Base-by-base conservation (phyloP, 23 tunicate genomes). In the Diplosoma virens region DNA sequence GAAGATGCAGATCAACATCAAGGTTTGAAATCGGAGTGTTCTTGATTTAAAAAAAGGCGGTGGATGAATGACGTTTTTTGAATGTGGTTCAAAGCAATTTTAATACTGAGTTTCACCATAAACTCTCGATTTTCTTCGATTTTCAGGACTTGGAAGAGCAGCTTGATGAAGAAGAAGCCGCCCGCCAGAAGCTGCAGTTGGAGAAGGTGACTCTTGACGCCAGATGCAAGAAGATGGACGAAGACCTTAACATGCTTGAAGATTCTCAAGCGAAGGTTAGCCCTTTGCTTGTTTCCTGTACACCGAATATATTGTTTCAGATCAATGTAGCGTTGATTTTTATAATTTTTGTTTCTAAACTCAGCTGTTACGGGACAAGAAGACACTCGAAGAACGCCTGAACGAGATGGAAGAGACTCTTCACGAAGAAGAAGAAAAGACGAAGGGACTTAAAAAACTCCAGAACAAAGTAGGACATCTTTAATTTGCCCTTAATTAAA, bases 101-200 rank as follows among this genome's bases (percentile, higher is more conserved):
- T 18, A 5, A 58, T 7, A 41, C 14, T 9, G 14, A 41, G 9
- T 41, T 41, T 41, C 14, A 41, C 9, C 50, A 7, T 7, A 41
- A 41, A 41, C 50, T 9, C 9, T 14, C 14, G 50, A 41, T 41
- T 56, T 41, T 41, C 14, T 41, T n/a, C n/a, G n/a, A n/a, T 67
- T 72, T 7, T 35, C 58, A 82, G 81, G 99, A 94, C 45, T 79
- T 94, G 53, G 99, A 94, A 56, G 99, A 94, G 50, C 95, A 89
- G 32, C 73, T 94, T 21, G 99, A 94, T 32, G 94, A 94, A 58
- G 99, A 94, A 59, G 99, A 94, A 63, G 95, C 90, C 4, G 95
- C 99, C 56, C 83, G 99, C 22, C 99, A 94, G 77, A 89, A 84
- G 30, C 83, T 94, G 21, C 95, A 94, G 67, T 87, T 94, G 21